These are phyloP conservation scores for Caenorhabditis japonica DNA, from an alignment of 2,888 invertebrate species.

Conservation along the genomic window DNA sequence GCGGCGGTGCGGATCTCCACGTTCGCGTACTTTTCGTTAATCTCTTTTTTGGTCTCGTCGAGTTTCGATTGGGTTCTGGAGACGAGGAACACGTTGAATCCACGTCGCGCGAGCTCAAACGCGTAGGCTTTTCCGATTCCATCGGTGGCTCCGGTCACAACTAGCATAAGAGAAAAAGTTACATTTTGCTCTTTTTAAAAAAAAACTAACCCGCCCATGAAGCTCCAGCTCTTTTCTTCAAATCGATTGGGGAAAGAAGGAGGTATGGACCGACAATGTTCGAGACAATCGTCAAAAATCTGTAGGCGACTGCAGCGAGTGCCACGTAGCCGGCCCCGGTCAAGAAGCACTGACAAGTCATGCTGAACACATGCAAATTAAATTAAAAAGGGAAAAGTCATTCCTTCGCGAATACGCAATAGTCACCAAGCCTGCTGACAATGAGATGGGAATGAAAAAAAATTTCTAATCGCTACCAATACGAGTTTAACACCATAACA, in stretches of 20 bases:
- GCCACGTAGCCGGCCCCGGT: slow-evolving; percentile 65
- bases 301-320: slow-evolving; percentile 55
- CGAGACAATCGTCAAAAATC: slow-evolving; percentile 55
- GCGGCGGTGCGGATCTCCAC: slow-evolving; percentile 70
- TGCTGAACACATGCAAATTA: slow-evolving; percentile 8
- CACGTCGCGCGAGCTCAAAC: slow-evolving; percentile 71
- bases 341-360: slow-evolving; percentile 68
- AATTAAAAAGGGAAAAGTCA: not conserved
- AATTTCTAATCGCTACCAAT: slow-evolving; percentile 17
- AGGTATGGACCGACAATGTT: slow-evolving; percentile 68
- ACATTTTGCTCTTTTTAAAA: not conserved
- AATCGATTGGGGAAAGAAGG: slow-evolving; percentile 64
- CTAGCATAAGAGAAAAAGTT: slow-evolving; percentile 62
- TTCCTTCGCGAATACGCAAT: no score
- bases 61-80: slow-evolving; percentile 74
- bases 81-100: slow-evolving; percentile 74
- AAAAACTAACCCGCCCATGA: slow-evolving; percentile 70
- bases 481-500: slow-evolving; percentile 15
- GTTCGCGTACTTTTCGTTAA: slow-evolving; percentile 59
- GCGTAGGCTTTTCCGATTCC: slow-evolving; percentile 77
- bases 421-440: no score
- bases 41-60: slow-evolving; percentile 71
- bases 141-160: slow-evolving; percentile 76
- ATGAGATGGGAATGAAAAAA: no score
- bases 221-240: slow-evolving; percentile 72